These are phyloP conservation scores for Homarus gammarus DNA, from an alignment of 2,888 invertebrate species.

Conservation along the genomic window DNA sequence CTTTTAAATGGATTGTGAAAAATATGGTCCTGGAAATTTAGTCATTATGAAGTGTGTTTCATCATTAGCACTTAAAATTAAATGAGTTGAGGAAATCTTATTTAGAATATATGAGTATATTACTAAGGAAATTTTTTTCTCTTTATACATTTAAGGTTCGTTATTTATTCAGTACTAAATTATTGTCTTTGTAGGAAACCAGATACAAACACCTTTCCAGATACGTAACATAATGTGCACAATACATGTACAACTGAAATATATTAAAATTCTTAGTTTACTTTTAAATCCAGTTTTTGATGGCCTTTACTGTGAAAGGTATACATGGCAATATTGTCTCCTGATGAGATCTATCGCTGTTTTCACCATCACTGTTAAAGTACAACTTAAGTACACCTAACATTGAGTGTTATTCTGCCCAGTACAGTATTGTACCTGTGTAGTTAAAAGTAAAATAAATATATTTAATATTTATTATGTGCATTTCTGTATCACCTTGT, in stretches of 20 bases:
- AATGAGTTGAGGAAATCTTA: neutral
- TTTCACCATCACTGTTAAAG: constrained; percentile 19
- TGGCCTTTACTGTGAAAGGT: constrained; percentile 12
- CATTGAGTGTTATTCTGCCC: neutral
- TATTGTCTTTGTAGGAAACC: neutral
- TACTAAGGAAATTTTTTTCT: neutral
- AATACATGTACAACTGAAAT: neutral
- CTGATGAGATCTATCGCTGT: constrained; percentile 4
- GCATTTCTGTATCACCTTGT: neutral
- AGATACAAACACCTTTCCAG: neutral
- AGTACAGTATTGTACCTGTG: constrained; percentile 29
- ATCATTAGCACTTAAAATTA: neutral
- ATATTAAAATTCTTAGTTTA: neutral
- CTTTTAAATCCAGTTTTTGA: constrained; percentile 11
- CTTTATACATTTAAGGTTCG: neutral
- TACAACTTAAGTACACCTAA: constrained; percentile 33
- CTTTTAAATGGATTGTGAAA: neutral
- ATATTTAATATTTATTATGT: constrained; percentile 23
- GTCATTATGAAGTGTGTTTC: neutral
- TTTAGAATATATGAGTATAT: neutral
- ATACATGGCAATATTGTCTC: constrained; percentile 5
- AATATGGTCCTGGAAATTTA: neutral
- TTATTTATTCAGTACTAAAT: neutral
- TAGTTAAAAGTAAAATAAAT: constrained; percentile 14
- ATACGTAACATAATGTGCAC: neutral